These are phyloP conservation scores for Philhelius pedissequus DNA, from an alignment of 2,888 invertebrate species.

Conservation along the genomic window DNA sequence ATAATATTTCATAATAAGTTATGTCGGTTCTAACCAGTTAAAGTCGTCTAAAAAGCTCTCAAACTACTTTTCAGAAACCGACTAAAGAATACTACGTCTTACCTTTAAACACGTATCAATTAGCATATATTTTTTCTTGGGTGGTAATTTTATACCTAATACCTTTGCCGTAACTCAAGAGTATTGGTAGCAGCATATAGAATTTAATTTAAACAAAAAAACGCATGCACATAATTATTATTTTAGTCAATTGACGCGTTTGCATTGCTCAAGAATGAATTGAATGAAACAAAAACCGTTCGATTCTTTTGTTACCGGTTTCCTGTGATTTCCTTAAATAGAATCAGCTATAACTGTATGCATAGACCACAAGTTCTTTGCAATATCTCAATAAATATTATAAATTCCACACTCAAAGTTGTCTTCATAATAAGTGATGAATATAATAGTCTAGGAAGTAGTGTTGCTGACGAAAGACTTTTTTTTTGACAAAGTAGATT, in stretches of 20 bases:
- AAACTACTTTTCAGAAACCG: no score
- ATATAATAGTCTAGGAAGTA: neutral
- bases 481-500: no score
- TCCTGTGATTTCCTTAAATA: conserved; percentile 1
- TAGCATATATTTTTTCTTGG: neutral
- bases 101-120: no score
- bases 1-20: no score
- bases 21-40: no score
- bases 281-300: neutral
- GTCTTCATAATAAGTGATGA: neutral
- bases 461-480: neutral
- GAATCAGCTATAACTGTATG: neutral
- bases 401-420: neutral
- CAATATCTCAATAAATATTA: neutral
- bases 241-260: neutral
- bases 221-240: neutral
- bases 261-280: neutral
- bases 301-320: neutral
- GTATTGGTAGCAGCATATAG: neutral
- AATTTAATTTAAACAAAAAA: neutral
- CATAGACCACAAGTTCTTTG: neutral
- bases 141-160: neutral
- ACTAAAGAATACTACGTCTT: no score
- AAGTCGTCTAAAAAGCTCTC: no score
- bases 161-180: neutral